Evolutionary conservation across 1,140 invertebrate species (phyloP), one percentile per base, ranked within the genome.

Genomic region (Hypsibius dujardini): DNA sequence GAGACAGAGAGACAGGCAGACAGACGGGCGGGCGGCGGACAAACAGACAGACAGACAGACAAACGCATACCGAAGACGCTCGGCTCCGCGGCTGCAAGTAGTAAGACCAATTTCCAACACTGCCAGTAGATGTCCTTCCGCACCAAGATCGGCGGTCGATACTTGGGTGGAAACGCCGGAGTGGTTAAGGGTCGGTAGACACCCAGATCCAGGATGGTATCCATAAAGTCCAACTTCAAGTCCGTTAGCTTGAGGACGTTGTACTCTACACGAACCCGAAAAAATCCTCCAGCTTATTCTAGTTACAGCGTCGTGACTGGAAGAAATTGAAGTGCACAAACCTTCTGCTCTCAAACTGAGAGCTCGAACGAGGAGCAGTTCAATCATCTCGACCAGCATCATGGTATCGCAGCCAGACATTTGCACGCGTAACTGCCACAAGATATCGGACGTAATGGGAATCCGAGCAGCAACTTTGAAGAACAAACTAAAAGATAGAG

Each of bases 181-280:
- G 3, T 42, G 12, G 12, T 42, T 3, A 42, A 42, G 3, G 3
- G 7, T 14, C 62, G 62, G 42, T 14, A 67, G 42, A 67, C 42
- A 42, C 62, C 62, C 62, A 67, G 42, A 3, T 67, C 3, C 12
- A 67, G 42, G 42, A 67, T 12, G 7, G 7, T 3, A 3, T 67
- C 62, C 12, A 67, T 67, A 42, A 14, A 14, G 7, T 42, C 62
- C n/a, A n/a, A 7, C 7, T n/a, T 42, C 62, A 67, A 67, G 3
- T 67, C 62, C 7, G 3, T 3, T 3, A 67, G 7, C 7, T 42
- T 12, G 42, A 67, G 7, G 3, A 42, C 62, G 3, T 67, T 42
- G 62, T 67, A 67, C 7, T 67, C 62, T 67, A 42, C 45, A 56
- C 50, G 12, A 67, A n/a, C n/a, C n/a, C n/a, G n/a, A n/a, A n/a